Evolutionary conservation across 2,113 vertebrate genomes (phyloP).

Genomic region (Climacteris rufus): DNA sequence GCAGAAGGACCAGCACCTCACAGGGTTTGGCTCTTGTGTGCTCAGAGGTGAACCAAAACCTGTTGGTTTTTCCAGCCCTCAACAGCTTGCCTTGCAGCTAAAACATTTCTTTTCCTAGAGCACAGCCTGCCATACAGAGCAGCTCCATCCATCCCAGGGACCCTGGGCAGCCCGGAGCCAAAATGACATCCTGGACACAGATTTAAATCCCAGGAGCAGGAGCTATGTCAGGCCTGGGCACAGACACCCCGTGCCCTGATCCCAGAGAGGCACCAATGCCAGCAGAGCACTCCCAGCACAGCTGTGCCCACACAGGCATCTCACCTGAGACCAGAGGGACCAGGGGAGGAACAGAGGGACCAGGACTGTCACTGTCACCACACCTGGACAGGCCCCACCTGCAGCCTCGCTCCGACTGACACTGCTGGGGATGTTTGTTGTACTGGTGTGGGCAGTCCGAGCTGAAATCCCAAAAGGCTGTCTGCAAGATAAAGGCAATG

Average conservation of each 20-base stretch:
- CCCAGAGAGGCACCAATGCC: not conserved
- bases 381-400: rapidly evolving
- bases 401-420: not conserved
- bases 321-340: not conserved
- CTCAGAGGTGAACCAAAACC: too few species aligned
- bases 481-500: not conserved
- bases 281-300: not conserved
- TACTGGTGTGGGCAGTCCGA: rapidly evolving
- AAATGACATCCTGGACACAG: rapidly evolving
- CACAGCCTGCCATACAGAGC: not conserved
- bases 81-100: not conserved
- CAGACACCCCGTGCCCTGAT: rapidly evolving
- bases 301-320: not conserved
- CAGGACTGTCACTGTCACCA: rapidly evolving
- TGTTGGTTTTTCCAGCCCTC: not conserved
- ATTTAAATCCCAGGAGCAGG: rapidly evolving
- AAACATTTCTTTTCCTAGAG: rapidly evolving
- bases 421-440: rapidly evolving
- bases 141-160: rapidly evolving
- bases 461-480: not conserved
- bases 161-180: not conserved
- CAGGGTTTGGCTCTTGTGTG: not conserved
- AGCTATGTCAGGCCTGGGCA: not conserved
- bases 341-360: not conserved
- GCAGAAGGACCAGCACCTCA: not conserved